Evolutionary conservation across 2,888 invertebrate species (phyloP).

Genomic region (Steinernema scapterisci): DNA sequence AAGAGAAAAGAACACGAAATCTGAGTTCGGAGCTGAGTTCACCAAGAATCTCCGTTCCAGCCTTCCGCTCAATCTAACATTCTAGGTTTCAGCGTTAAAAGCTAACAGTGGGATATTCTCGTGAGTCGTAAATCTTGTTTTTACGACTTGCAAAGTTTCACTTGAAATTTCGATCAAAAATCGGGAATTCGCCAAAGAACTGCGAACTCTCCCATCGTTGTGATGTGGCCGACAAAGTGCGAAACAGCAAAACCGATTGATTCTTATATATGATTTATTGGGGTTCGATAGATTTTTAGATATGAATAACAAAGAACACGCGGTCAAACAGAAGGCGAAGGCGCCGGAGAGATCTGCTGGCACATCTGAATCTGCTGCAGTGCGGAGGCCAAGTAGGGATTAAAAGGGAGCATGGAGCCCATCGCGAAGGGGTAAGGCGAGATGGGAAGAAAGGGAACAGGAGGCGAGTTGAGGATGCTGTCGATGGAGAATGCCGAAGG

Average conservation of each 20-base stretch:
- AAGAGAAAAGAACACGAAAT: too few species aligned
- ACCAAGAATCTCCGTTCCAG: too few species aligned
- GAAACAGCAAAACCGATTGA: background rate
- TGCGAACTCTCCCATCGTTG: slow-evolving; percentile 28
- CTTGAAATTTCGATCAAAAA: background rate
- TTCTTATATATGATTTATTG: slow-evolving; percentile 18
- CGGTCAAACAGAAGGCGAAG: background rate
- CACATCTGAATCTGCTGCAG: background rate
- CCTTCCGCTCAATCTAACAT: too few species aligned
- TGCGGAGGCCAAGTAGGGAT: background rate
- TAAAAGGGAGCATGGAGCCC: background rate
- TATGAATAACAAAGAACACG: background rate
- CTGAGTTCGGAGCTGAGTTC: too few species aligned
- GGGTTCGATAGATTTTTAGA: slow-evolving; percentile 3
- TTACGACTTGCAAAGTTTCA: background rate
- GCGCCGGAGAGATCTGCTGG: background rate
- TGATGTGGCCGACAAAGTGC: slow-evolving; percentile 15
- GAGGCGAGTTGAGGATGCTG: slow-evolving; percentile 17
- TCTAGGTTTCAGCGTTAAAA: too few species aligned
- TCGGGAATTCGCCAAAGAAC: background rate
- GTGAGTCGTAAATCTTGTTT: background rate
- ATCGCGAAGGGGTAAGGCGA: background rate
- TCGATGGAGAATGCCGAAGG: slow-evolving; percentile 3
- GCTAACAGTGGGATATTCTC: too few species aligned
- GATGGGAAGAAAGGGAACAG: background rate